Evolutionary conservation across 2,113 vertebrate species (phyloP).

Genomic region (Emydocephalus ijimae): DNA sequence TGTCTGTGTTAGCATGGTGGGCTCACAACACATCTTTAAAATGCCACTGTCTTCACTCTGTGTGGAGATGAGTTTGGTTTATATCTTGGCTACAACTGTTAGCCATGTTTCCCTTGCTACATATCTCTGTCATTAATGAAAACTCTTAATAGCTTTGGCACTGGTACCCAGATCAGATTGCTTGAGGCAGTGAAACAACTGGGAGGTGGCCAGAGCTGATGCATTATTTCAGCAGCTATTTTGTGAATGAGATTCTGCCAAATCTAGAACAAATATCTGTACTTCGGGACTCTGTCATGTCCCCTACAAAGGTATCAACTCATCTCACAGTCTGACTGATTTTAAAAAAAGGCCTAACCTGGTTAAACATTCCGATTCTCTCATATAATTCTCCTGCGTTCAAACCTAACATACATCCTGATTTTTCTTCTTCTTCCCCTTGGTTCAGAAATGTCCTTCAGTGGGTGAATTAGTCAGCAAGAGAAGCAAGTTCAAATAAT

Average conservation of each 20-base stretch:
- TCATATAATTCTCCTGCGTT: background rate
- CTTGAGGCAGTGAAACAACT: background rate
- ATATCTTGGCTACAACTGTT: background rate
- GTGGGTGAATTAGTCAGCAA: background rate
- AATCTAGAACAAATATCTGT: background rate
- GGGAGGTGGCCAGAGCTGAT: background rate
- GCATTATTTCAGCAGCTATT: constrained; percentile 9
- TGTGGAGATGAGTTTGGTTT: background rate
- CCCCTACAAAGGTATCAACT: background rate
- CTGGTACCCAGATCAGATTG: constrained; percentile 11
- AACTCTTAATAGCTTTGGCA: constrained; percentile 7
- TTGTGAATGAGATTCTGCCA: background rate
- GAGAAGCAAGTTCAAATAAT: background rate
- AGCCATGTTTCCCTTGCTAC: background rate
- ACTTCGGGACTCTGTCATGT: background rate
- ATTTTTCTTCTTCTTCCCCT: too few relatives aligned
- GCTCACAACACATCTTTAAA: background rate
- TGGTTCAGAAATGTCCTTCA: background rate
- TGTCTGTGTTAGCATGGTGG: background rate
- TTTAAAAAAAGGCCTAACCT: background rate
- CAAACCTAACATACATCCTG: background rate
- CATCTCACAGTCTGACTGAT: background rate
- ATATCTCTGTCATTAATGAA: constrained; percentile 9
- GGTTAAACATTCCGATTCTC: background rate
- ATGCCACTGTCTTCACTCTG: background rate